Evolutionary conservation across 2,113 vertebrate genomes (phyloP), one percentile per base, ranked within the genome.

Genomic region (Lethenteron reissneri): DNA sequence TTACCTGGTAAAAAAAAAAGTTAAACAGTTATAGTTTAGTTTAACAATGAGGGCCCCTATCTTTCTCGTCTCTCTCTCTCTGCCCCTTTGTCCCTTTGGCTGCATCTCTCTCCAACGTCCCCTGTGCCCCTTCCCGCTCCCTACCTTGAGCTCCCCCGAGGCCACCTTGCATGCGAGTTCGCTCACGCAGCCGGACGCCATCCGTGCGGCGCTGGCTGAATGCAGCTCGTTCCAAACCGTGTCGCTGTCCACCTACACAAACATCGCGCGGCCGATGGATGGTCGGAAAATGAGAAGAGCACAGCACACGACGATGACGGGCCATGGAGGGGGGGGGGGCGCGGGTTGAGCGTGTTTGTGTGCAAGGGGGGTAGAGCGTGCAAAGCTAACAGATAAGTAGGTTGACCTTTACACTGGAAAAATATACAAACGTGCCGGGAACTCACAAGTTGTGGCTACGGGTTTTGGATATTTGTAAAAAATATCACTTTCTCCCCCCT

Each of bases 161-260:
- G 88, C 89, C 79, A 97, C 88, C 76, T 83, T 89, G 79, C 91
- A 83, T 41, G 88, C 87, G 70, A 97, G 80, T 74, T 96, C 88
- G 0, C 84, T 88, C 75, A 96, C 87, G 0, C 89, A 88, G 73
- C 89, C 89, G 0, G 83, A 86, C 0, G 92, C 90, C 77, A 86
- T 83, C 7, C 88, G 87, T 0, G 92, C 88, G 0, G 89, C 90
- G 1, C 85, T 85, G 72, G 90, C 86, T 8, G 91, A 92, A 76
- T 97, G 88, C 72, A 86, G 80, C 75, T 95, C 92, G 0, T 92
- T 96, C 92, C 92, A 97, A 78, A 92, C 79, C 64, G 92, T 96
- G 75, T 96, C 91, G 0, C 84, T 86, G 74, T 96, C 92, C 73
- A 92, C 89, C 91, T 97, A 83, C 0, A 85, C 64, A 68, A 68